These are phyloP conservation scores for Natator depressus DNA, from an alignment of 2,113 vertebrate genomes.

Conservation along the genomic window DNA sequence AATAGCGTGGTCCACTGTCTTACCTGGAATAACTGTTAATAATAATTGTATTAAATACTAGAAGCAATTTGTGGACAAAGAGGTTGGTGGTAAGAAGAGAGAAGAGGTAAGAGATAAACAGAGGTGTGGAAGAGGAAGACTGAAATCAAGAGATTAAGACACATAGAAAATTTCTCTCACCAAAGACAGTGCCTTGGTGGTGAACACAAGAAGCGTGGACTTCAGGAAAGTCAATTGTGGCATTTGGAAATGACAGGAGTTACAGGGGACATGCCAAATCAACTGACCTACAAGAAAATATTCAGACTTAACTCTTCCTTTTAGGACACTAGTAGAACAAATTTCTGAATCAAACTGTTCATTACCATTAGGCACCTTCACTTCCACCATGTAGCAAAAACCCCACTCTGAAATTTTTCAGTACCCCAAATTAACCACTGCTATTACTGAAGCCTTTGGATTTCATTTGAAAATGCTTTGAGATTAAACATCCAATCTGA, in stretches of 20 bases:
- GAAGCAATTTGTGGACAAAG: not conserved
- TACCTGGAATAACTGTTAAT: not conserved
- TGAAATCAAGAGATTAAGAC: not conserved
- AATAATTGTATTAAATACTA: not conserved
- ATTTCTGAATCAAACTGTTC: not conserved
- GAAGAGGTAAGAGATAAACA: constrained; percentile 29
- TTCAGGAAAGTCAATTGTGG: too few species aligned
- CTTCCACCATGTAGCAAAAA: constrained; percentile 30
- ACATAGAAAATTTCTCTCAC: too few species aligned
- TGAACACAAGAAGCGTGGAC: not conserved
- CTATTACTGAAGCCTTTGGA: not conserved
- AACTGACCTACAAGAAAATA: constrained; percentile 34
- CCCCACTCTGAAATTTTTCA: not conserved
- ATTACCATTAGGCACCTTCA: constrained; percentile 20
- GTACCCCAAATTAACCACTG: not conserved
- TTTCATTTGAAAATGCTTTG: not conserved
- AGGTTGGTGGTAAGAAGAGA: constrained; percentile 16
- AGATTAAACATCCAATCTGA: not conserved
- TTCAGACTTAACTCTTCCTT: constrained; percentile 42
- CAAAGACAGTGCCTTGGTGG: too few species aligned
- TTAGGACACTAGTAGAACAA: not conserved
- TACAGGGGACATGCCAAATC: not conserved
- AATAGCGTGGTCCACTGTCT: not conserved
- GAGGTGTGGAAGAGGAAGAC: not conserved
- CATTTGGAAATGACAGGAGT: not conserved